Percentiles rank a stretch among this genome's conserved stretches.
Conservation (phyloP, 2,113 vertebrate species). For the Eidolon helvum region DNA sequence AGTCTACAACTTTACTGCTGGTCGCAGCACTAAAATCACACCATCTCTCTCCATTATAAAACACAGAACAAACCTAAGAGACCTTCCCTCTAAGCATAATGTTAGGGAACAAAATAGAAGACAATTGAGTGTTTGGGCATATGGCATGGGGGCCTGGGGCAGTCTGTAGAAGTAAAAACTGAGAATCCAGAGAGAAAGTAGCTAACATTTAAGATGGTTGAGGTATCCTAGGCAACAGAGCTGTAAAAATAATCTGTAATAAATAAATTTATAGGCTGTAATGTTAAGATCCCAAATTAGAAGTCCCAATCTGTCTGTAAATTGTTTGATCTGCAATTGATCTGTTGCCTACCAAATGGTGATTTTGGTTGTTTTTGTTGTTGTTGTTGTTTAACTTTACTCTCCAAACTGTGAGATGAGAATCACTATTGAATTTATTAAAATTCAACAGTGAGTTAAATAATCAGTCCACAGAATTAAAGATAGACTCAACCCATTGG, state of each 20-base stretch:
- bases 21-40: slow-evolving; percentile 19
- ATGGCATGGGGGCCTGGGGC: neutral
- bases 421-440: neutral
- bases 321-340: neutral
- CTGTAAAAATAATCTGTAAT: neutral
- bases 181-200: neutral
- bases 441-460: slow-evolving; percentile 16
- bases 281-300: neutral
- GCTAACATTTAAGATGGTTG: neutral
- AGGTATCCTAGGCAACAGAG: neutral
- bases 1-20: slow-evolving; percentile 4
- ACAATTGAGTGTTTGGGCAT: neutral
- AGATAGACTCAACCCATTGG: neutral
- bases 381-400: neutral
- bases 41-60: neutral
- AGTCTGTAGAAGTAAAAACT: neutral
- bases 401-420: neutral
- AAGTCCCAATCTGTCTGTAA: neutral
- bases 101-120: neutral
- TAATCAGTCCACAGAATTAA: neutral
- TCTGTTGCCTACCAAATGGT: neutral
- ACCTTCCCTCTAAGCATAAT: neutral
- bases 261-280: neutral
- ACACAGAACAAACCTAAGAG: neutral
- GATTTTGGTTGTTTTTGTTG: neutral